These are phyloP conservation scores for Hyppa rectilinea DNA, from an alignment of 2,888 invertebrate species.

Conservation along the genomic window DNA sequence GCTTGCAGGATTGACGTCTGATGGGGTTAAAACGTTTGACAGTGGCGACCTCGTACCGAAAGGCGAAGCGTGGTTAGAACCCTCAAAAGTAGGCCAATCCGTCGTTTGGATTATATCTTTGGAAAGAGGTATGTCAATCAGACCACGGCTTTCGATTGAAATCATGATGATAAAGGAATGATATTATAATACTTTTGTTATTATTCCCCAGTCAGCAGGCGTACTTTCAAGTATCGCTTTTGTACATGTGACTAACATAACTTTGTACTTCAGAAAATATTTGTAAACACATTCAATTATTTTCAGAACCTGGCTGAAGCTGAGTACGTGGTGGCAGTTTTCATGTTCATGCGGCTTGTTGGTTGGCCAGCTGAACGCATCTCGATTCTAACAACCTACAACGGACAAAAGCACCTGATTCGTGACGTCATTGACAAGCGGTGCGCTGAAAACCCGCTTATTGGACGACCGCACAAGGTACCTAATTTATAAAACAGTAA, in stretches of 20 bases:
- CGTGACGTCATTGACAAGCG: constrained; percentile 98
- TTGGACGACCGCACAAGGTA: constrained; percentile 97
- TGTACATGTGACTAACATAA: background rate
- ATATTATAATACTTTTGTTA: no score
- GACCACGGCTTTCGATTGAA: background rate
- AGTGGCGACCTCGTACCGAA: background rate
- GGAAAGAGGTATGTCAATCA: background rate
- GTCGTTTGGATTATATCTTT: background rate
- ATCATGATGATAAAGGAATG: background rate
- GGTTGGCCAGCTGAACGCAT: constrained; percentile 99
- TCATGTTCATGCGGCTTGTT: constrained; percentile 99
- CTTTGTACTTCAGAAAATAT: background rate
- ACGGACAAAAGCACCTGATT: constrained; percentile 99
- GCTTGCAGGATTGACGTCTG: background rate
- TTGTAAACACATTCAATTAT: constrained; percentile 19
- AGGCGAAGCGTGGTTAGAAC: background rate
- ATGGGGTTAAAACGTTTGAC: no score
- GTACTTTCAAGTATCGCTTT: background rate
- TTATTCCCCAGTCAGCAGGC: background rate
- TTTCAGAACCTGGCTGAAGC: constrained; percentile 95
- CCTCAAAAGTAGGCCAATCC: background rate
- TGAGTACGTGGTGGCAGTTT: constrained; percentile 98
- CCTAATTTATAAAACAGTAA: background rate
- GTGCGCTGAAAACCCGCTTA: constrained; percentile 98
- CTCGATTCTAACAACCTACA: constrained; percentile 99